These are phyloP conservation scores for Pogonomyrmex barbatus DNA, from an alignment of 1,140 invertebrate genomes.

Conservation along the genomic window DNA sequence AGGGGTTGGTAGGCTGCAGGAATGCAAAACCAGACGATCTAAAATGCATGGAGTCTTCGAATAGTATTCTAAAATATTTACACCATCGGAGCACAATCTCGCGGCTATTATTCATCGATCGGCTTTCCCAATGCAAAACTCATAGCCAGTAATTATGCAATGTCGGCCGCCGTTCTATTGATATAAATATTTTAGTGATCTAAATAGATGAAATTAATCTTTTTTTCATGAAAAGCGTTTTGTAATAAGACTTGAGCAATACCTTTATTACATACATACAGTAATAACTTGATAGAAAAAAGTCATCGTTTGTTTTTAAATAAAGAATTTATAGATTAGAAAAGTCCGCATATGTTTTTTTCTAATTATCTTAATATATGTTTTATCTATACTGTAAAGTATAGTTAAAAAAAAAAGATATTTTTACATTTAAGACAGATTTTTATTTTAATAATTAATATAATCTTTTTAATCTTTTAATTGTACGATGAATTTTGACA, in stretches of 20 bases:
- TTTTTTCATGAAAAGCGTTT: neutral
- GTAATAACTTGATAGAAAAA: neutral
- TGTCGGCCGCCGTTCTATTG: constrained; percentile 7
- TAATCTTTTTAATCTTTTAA: neutral
- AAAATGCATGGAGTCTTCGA: constrained; percentile 56
- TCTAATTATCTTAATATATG: neutral
- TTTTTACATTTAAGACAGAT: neutral
- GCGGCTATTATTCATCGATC: constrained; percentile 44
- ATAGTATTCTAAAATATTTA: constrained; percentile 60
- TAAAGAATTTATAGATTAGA: neutral
- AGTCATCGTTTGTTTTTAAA: neutral
- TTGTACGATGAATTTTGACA: neutral
- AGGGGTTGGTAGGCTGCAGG: constrained; percentile 34
- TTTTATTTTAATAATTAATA: neutral
- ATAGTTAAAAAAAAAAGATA: neutral
- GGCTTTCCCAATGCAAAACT: constrained; percentile 41
- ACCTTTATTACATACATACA: neutral
- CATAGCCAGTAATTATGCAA: constrained; percentile 56
- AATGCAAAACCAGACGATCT: constrained; percentile 51
- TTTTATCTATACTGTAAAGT: neutral
- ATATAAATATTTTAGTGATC: constrained; percentile 35
- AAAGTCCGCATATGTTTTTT: neutral
- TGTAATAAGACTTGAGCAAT: neutral
- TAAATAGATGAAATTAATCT: constrained; percentile 5
- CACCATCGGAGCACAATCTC: constrained; percentile 38